phyloP scores from a whole-genome alignment of 1,140 invertebrate species.

The Gonatopus flavifemur region DNA sequence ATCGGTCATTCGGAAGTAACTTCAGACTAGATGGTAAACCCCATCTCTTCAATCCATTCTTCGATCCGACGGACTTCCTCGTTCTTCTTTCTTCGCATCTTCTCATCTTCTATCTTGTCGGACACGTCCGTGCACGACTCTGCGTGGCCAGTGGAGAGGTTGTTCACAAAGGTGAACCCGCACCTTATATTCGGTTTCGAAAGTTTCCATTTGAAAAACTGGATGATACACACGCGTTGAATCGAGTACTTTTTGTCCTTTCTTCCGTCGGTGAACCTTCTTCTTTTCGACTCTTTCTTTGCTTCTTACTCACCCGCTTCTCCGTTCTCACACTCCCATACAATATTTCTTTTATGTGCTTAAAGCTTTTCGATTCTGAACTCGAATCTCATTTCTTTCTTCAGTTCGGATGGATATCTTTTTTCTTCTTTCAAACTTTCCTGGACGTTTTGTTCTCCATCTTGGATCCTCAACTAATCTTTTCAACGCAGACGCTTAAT shows the following conservation, averaged over 20 bases:
- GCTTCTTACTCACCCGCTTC: too few species aligned
- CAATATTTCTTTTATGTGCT: too few species aligned
- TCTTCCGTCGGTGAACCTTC: neutral
- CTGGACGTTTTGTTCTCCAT: too few species aligned
- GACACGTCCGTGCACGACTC: too few species aligned
- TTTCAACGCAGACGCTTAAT: too few species aligned
- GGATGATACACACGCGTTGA: conserved; percentile 13
- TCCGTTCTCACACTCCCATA: too few species aligned
- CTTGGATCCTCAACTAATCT: too few species aligned
- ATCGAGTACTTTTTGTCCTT: conserved; percentile 9
- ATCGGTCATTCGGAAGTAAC: conserved; percentile 30
- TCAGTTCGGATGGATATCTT: neutral
- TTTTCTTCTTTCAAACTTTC: neutral
- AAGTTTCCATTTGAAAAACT: conserved; percentile 29
- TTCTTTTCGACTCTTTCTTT: conserved; percentile 9
- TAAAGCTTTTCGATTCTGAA: neutral
- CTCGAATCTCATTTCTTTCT: too few species aligned
- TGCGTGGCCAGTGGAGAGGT: conserved; percentile 1
- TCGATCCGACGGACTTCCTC: too few species aligned
- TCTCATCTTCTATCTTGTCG: too few species aligned
- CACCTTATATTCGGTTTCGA: conserved; percentile 10
- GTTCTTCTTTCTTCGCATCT: neutral
- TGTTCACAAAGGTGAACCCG: conserved; percentile 2
- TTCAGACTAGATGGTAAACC: conserved; percentile 32
- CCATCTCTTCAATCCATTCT: conserved; percentile 4